Evolutionary conservation across 1,140 invertebrate genomes (phyloP), one percentile per base, ranked within the genome.

Genomic region (Batillaria attramentaria): DNA sequence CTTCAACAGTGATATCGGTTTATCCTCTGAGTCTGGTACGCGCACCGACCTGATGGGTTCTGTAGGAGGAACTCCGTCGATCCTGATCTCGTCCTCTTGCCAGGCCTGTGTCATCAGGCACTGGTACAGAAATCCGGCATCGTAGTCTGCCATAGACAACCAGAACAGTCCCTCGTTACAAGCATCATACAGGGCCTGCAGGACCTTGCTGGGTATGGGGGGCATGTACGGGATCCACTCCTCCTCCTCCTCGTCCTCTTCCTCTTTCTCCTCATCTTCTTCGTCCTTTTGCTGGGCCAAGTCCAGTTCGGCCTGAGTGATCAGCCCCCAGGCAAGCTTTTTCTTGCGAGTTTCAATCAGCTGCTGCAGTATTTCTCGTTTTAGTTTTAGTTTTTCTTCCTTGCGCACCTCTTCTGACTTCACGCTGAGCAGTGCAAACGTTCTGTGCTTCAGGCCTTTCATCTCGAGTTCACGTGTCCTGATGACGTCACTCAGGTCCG

Each of bases 71-170:
- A n/a, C n/a, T n/a, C n/a, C n/a, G n/a, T n/a, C n/a, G n/a, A n/a
- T n/a, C n/a, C n/a, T n/a, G n/a, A n/a, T n/a, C n/a, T n/a, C 6
- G 3, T 0, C 24, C 33, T 62, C 57, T 16, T 24, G n/a, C 46
- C 13, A 50, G 46, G 24, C 13, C 46, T 50, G 13, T 42, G 73
- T 50, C 16, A 75, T 42, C 16, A 35, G 50, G 37, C 73, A 75
- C 57, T 37, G n/a, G 50, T 81, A 81, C 6, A 81, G 24, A 31
- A 79, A 79, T 3, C 77, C 80, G 18, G 80, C 72, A 50, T 81
- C 80, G 39, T 79, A 81, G 6, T 65, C 65, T 1, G 73, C 80
- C 65, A 81, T 41, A 18, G 77, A 72, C 31, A 79, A 16, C 33
- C 74, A 65, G 24, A 81, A 43, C 8, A 50, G 39, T 31, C 60